A percentile compares a stretch with the other conserved stretches of the same genome.
phyloP scores from a whole-genome alignment of 1,140 invertebrate genomes.

The Teleogryllus occipitalis region DNA sequence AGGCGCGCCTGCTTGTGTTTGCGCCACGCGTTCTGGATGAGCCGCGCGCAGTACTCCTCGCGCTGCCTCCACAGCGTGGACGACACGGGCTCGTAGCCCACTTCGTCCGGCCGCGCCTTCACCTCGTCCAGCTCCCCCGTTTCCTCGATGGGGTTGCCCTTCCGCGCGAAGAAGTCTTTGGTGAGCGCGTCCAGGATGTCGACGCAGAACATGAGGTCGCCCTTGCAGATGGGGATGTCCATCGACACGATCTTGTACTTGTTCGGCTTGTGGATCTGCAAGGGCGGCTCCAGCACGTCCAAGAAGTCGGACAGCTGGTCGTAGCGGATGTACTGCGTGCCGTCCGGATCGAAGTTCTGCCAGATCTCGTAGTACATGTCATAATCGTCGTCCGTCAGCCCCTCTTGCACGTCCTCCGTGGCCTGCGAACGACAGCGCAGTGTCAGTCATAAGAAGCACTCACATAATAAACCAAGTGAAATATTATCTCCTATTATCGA shows the following conservation, averaged over 20 bases:
- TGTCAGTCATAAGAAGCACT: no score
- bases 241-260: slow-evolving; percentile 98
- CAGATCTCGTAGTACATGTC: slow-evolving; percentile 99
- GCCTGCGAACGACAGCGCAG: slow-evolving; percentile 49
- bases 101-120: slow-evolving; percentile 61
- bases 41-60: slow-evolving; percentile 88
- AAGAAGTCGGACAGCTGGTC: slow-evolving; percentile 89
- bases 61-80: slow-evolving; percentile 89
- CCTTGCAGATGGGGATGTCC: slow-evolving; percentile 97
- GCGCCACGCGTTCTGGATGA: slow-evolving; percentile 91
- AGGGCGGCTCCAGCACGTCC: slow-evolving; percentile 84
- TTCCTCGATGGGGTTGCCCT: slow-evolving; percentile 84
- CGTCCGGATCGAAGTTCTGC: slow-evolving; percentile 96
- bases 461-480: no score
- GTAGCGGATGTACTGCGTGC: slow-evolving; percentile 93
- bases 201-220: slow-evolving; percentile 92
- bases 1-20: slow-evolving; percentile 66
- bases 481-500: no score
- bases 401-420: slow-evolving; percentile 97
- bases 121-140: slow-evolving; percentile 72
- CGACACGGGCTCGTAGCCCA: slow-evolving; percentile 84
- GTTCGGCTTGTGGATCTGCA: slow-evolving; percentile 96
- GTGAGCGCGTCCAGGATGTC: slow-evolving; percentile 94
- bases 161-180: slow-evolving; percentile 93
- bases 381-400: slow-evolving; percentile 96